Percentiles rank a stretch among this genome's conserved stretches.
These are phyloP conservation scores for Oreochromis niloticus DNA, from an alignment of 2,113 vertebrate genomes.

Conservation along the genomic window DNA sequence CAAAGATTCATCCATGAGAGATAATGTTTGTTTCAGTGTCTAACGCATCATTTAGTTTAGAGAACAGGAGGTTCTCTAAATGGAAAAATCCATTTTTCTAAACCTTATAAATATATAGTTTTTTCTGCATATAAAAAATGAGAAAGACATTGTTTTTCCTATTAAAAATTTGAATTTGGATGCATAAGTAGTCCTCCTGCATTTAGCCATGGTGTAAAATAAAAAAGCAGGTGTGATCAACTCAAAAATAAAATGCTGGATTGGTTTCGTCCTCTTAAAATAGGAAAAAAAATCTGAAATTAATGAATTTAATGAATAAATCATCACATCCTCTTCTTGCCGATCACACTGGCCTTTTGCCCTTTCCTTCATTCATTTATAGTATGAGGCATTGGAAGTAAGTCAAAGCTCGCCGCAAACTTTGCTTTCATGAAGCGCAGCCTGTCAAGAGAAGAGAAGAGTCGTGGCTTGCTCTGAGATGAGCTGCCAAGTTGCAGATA, in stretches of 20 bases:
- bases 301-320: background rate
- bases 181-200: background rate
- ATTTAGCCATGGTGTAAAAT: too few relatives aligned
- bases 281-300: background rate
- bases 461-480: background rate
- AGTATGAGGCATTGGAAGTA: background rate
- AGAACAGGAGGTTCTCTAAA: background rate
- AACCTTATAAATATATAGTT: background rate
- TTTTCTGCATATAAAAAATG: too few relatives aligned
- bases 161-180: background rate
- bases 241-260: too few relatives aligned
- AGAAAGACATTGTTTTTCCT: background rate
- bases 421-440: background rate
- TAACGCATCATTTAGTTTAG: too few relatives aligned
- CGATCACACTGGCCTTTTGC: background rate
- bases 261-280: too few relatives aligned
- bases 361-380: background rate
- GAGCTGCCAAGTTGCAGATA: background rate
- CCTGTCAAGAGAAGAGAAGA: background rate
- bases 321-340: background rate
- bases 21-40: background rate
- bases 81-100: background rate
- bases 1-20: background rate
- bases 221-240: background rate
- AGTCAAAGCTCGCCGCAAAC: background rate